These are phyloP conservation scores for Coccyzus lansbergi DNA, from an alignment of 2,797 vertebrate genomes.

Conservation along the genomic window DNA sequence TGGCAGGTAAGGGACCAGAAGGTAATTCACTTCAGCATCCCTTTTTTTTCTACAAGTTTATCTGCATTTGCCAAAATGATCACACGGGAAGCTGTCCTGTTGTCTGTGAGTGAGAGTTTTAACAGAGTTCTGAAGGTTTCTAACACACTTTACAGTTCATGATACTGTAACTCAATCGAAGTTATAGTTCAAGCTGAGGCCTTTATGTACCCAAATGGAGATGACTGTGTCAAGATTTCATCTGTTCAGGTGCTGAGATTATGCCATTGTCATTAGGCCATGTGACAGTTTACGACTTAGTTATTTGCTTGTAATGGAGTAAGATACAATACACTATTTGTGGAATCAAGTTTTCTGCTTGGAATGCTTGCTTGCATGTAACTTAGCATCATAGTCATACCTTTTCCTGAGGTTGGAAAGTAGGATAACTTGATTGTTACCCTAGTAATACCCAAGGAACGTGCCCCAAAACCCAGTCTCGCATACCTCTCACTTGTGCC, in stretches of 20 bases:
- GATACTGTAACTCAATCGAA: not conserved
- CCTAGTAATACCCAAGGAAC: not conserved
- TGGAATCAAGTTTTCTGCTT: not conserved
- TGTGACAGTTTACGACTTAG: not conserved
- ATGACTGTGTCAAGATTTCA: not conserved
- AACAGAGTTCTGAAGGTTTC: not conserved
- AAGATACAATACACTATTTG: not conserved
- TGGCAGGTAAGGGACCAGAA: not conserved
- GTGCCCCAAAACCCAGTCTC: not conserved
- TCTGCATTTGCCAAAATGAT: not conserved
- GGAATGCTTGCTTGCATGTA: not conserved
- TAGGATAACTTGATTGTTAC: not conserved
- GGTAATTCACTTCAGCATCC: not conserved
- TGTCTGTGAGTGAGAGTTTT: not conserved
- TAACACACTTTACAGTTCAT: not conserved
- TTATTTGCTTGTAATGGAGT: not conserved
- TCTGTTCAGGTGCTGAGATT: not conserved
- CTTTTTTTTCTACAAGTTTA: not conserved
- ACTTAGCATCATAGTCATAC: not conserved
- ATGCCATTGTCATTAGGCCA: not conserved
- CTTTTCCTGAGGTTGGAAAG: not conserved
- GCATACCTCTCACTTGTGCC: rapidly evolving
- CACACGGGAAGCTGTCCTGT: not conserved
- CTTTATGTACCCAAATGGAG: not conserved
- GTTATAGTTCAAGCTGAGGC: not conserved